Base-by-base conservation (phyloP, 2,888 invertebrate genomes). In the Leptinotarsa juncta region DNA sequence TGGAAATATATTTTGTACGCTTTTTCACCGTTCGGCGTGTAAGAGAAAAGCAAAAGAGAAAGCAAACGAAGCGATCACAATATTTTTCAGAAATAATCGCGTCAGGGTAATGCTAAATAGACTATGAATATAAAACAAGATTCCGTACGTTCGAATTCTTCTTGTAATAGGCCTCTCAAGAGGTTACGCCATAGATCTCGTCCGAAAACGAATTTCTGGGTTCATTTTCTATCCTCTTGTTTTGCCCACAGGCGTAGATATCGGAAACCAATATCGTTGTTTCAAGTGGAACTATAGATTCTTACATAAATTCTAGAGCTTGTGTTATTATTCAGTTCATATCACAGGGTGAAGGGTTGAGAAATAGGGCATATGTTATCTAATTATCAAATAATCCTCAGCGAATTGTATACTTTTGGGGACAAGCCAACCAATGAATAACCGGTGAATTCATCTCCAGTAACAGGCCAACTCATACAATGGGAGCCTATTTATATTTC, bases 51-150 rank as follows among this genome's bases (percentile, higher is more conserved):
- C 26, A 26, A 62, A 62, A 32, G 26, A 32, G 32, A 32, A 62
- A 62, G 16, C 26, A 26, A 62, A 62, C 62, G 26, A 32, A 32
- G 62, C 62, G 62, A 62, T 26, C 32, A 62, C 26, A 26, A 32
- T 32, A 62, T 62, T 57, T 23, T 32, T 32, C 32, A 16, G 32
- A 26, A 32, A 62, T 62, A 62, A 62, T 62, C 62, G 16, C 26
- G n/a, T 62, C 62, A 62, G 26, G 62, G 32, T 62, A 62, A 62
- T 62, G 62, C 62, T 62, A 62, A 62, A 62, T 62, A 62, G 62
- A 32, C 62, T 62, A 62, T 62, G 62, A 62, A 62, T 62, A 62
- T 62, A 62, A 62, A 62, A 62, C 62, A 62, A 62, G 62, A 32
- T 62, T 62, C 26, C 32, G 26, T 32, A 62, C 62, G 62, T 62